These are phyloP conservation scores for Enteromius fasciolatus DNA, from an alignment of 2,797 vertebrate species.

Conservation along the genomic window DNA sequence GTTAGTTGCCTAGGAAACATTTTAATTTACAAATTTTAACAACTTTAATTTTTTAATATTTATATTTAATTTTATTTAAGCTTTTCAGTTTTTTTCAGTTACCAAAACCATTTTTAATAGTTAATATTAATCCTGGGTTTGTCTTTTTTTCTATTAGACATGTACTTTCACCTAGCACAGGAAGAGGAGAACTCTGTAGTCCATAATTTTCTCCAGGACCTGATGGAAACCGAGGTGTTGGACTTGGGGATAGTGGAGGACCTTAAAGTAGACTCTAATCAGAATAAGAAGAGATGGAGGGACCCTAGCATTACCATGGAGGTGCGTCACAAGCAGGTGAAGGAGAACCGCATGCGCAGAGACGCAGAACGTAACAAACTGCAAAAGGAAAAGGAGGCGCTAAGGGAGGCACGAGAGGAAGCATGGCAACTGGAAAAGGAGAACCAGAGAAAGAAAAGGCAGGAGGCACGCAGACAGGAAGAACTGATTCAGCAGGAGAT, in stretches of 20 bases:
- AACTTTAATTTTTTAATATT: neutral
- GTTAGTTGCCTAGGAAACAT: neutral
- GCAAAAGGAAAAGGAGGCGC: constrained; percentile 75
- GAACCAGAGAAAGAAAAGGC: constrained; percentile 76
- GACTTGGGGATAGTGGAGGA: constrained; percentile 73
- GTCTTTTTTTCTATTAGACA: constrained; percentile 72
- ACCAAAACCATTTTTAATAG: neutral
- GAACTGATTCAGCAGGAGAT: constrained; percentile 86
- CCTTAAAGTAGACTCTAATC: constrained; percentile 75
- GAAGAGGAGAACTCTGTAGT: constrained; percentile 82
- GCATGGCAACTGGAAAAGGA: constrained; percentile 76
- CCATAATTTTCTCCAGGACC: constrained; percentile 83
- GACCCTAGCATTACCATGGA: constrained; percentile 89
- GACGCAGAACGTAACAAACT: constrained; percentile 79
- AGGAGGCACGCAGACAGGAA: constrained; percentile 81
- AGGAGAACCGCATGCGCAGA: constrained; percentile 82
- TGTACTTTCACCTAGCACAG: constrained; percentile 83
- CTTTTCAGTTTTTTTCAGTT: neutral
- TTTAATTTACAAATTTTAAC: neutral
- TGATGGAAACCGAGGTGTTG: constrained; percentile 84
- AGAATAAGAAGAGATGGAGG: constrained; percentile 66
- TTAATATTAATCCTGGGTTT: neutral
- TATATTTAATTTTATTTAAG: neutral
- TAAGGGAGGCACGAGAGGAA: constrained; percentile 75
- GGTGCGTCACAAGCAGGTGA: constrained; percentile 90